Evolutionary conservation across 2,797 vertebrate genomes (phyloP), one percentile per base, ranked within the genome.

Genomic region (Fistularia tabacaria): DNA sequence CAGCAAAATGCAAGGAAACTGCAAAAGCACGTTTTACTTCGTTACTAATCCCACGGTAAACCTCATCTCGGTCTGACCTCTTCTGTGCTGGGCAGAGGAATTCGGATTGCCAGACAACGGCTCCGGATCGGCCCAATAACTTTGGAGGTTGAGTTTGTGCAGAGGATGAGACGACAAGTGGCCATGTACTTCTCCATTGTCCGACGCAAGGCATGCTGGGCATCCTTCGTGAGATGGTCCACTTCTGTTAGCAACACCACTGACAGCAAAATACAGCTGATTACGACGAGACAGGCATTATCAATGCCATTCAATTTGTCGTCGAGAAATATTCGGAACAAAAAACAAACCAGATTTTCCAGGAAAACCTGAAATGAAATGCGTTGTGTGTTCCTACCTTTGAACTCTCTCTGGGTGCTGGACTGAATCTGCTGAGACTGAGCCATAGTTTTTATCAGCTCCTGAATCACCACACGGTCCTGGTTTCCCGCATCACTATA

Each of bases 121-220:
- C 97, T 99, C 57, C 93, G 88, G 75, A 99, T 98, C 1, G 97
- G 97, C 3, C 91, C 87, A 36, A 99, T 99, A 61, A 99, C 93
- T 86, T 97, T 98, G 25, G 96, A 99, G 49, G 95, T 94, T 56
- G 97, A 98, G 74, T 92, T 99, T 49, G 95, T 95, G 85, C 93
- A 98, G 59, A 99, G 83, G 79, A 98, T 95, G 79, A 99, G 70
- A 3, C 97, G 92, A 81, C 97, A 99, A 55, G 95, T 98, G 1
- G 89, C 69, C 96, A 97, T 98, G 66, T 99, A 98, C 71, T 98
- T 98, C 69, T 99, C 97, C 97, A 99, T 99, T 0, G 97, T 99
- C 54, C 97, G 93, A 25, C 97, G 91, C 86, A 98, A 81, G 46
- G 97, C 96, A 54, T 99, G 96, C 76, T 99, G 97, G 46, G 96